Evolutionary conservation across 2,113 vertebrate species (phyloP), one percentile per base, ranked within the genome.

Genomic region (Pollimyrus isidori): DNA sequence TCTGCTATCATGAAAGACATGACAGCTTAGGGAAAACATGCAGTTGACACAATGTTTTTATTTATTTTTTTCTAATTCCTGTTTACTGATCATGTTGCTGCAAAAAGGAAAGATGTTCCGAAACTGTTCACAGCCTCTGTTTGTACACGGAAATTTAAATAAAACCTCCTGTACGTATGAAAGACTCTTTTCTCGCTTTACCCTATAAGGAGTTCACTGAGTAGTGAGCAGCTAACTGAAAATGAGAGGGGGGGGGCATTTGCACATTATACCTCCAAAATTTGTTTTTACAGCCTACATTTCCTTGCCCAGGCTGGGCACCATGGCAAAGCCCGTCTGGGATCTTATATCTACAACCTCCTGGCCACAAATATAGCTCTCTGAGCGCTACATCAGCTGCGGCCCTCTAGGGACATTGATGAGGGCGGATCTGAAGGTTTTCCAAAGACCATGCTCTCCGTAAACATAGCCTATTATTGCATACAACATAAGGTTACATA

Each of bases 121-220:
- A 65, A 92, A 94, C 92, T 94, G 93, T 95, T 95, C 95, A 92
- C 94, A 94, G 93, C 92, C 94, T 93, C 94, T 93, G 92, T 95
- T 95, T 95, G 94, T 96, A 96, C 92, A 94, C 94, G 86, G 84
- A 93, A 93, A 94, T 94, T 94, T 94, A 94, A 96, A 96, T 95
- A 95, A 95, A 93, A 94, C 93, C 90, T 94, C 93, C 93, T 93
- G 92, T 94, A 94, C 92, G 93, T 94, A 92, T 84, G 89, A 92
- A 92, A 87, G 85, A 65, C 30, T 62, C 17, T 30, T 46, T 23
- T 82, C 58, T 87, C 0, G 30, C 52, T 53, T 46, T 69, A 52
- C 11, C 42, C 15, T 35, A 30, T 39, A 35, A 26, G 13, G 15
- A 39, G 69, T 42, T 73, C 50, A 56, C 73, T 89, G 26, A 30